These are phyloP conservation scores for Catostomus latipinnis DNA, from an alignment of 2,797 vertebrate species.

Conservation along the genomic window DNA sequence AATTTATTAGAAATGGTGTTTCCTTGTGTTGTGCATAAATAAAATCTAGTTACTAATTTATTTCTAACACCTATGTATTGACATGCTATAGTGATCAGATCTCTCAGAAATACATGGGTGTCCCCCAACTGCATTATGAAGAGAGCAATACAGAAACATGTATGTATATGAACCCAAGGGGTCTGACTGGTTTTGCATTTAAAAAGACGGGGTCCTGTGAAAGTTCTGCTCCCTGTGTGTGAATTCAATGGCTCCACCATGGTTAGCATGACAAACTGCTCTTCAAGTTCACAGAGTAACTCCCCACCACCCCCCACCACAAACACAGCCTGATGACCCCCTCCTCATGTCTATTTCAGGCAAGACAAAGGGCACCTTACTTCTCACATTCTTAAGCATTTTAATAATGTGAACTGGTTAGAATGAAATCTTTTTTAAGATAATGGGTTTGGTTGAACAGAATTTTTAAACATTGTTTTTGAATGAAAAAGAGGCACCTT, in stretches of 20 bases:
- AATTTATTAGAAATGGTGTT: not conserved
- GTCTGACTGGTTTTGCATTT: conserved; percentile 83
- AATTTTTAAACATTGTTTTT: not conserved
- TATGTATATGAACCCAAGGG: conserved; percentile 62
- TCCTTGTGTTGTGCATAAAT: not conserved
- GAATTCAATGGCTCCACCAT: conserved; percentile 74
- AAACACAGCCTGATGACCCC: not conserved
- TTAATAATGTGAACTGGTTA: conserved; percentile 8
- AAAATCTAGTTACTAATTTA: not conserved
- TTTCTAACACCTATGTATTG: not conserved
- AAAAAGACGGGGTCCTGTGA: conserved; percentile 87
- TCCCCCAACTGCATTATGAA: not conserved
- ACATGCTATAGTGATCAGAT: not conserved
- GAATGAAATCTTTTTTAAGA: not conserved
- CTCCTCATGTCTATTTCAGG: too few relatives aligned
- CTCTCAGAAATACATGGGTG: not conserved
- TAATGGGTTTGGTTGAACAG: not conserved
- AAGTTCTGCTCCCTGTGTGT: conserved; percentile 83
- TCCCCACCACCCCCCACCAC: conserved; percentile 32
- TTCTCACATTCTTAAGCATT: not conserved
- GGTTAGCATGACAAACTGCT: conserved; percentile 81
- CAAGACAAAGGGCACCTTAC: conserved; percentile 5
- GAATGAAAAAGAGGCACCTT: not conserved
- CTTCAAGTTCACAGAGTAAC: conserved; percentile 72
- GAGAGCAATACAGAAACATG: conserved; percentile 66